Conservation (phyloP, 2,113 vertebrate species). For the Ptilorrhoa leucosticta region DNA sequence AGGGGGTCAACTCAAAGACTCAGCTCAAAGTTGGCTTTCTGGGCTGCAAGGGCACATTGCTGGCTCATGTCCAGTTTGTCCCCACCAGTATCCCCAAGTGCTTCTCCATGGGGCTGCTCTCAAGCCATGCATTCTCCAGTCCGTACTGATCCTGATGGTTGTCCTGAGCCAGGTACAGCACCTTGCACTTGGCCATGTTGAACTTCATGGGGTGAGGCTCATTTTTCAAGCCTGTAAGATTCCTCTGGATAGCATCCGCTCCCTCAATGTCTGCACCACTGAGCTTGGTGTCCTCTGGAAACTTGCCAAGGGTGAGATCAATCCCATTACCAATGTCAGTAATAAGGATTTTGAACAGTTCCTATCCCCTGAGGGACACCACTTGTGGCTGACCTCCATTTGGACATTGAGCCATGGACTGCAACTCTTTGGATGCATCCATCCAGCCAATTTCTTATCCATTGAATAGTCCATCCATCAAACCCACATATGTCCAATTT, state of each 20-base stretch:
- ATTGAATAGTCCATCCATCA: background rate
- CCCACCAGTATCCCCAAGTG: background rate
- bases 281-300: background rate
- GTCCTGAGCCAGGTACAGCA: background rate
- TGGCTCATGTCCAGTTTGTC: fast-evolving
- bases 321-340: background rate
- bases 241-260: background rate
- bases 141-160: background rate
- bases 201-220: background rate
- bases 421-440: background rate
- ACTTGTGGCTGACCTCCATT: background rate
- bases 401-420: background rate
- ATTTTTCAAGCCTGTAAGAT: background rate
- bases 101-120: background rate
- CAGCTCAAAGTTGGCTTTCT: background rate
- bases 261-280: background rate
- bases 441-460: background rate
- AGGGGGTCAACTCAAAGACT: background rate
- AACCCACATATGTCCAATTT: background rate
- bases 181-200: background rate
- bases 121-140: background rate
- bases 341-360: background rate
- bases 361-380: background rate
- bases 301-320: background rate
- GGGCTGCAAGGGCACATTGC: background rate